These are phyloP conservation scores for Plutella xylostella DNA, from an alignment of 2,888 invertebrate genomes.

Conservation along the genomic window DNA sequence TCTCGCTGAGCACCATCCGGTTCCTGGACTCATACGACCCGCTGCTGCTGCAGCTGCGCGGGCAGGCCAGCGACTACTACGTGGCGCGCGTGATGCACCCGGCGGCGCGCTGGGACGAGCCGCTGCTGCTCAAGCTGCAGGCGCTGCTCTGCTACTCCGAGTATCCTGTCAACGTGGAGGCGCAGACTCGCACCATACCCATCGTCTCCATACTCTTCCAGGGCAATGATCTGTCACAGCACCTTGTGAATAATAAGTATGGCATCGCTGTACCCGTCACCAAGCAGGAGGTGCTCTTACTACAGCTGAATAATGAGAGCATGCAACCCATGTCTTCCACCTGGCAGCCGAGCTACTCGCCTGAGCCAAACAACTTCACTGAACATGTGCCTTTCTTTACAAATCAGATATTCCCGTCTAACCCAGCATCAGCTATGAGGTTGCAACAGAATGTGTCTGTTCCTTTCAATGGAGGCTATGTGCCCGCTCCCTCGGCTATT, in stretches of 20 bases:
- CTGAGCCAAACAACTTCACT: conserved; percentile 34
- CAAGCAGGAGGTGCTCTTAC: conserved; percentile 54
- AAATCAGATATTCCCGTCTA: conserved; percentile 55
- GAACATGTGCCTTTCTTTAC: conserved; percentile 55
- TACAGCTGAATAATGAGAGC: conserved; percentile 30
- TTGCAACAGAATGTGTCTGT: conserved; percentile 42
- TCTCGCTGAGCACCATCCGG: conserved; percentile 71
- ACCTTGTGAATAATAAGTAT: conserved; percentile 51
- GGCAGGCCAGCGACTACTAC: conserved; percentile 72
- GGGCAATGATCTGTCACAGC: conserved; percentile 57
- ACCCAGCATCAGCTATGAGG: conserved; percentile 55
- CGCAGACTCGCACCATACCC: conserved; percentile 42
- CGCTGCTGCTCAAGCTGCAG: conserved; percentile 46
- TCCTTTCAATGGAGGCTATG: conserved; percentile 38
- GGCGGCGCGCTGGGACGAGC: conserved; percentile 65
- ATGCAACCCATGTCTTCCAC: conserved; percentile 28
- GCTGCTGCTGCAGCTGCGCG: conserved; percentile 56
- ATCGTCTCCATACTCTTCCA: conserved; percentile 59
- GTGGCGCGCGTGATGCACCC: conserved; percentile 67
- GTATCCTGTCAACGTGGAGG: conserved; percentile 42
- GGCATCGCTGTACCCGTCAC: conserved; percentile 52
- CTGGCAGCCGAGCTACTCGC: conserved; percentile 37
- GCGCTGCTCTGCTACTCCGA: conserved; percentile 53
- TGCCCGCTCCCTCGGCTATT: conserved; percentile 36
- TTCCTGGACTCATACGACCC: conserved; percentile 65